These are phyloP conservation scores for Corythornis madagascariensis DNA, from an alignment of 2,113 vertebrate species.

Conservation along the genomic window DNA sequence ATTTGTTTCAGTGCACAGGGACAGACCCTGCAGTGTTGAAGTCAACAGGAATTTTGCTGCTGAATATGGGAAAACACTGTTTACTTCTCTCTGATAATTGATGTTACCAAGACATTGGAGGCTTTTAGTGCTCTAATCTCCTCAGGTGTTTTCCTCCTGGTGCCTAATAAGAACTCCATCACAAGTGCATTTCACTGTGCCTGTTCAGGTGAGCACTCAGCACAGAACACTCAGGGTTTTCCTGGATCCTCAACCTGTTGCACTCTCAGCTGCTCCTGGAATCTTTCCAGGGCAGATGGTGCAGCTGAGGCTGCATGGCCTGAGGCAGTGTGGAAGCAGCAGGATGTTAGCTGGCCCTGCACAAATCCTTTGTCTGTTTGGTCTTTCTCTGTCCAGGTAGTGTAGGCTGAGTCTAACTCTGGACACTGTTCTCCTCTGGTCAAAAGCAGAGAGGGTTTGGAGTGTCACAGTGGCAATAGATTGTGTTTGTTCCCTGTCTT, in stretches of 20 bases:
- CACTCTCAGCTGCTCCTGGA: constrained; percentile 39
- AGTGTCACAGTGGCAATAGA: background rate
- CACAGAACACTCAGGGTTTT: background rate
- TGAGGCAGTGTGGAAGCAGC: constrained; percentile 25
- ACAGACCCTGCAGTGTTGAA: background rate
- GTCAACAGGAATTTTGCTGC: background rate
- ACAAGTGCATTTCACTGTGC: background rate
- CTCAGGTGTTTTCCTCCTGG: background rate
- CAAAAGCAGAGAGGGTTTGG: background rate
- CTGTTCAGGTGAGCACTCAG: background rate
- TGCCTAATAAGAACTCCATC: background rate
- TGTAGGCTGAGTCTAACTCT: background rate
- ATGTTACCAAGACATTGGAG: background rate
- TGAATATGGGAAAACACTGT: background rate
- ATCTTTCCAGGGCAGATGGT: constrained; percentile 54
- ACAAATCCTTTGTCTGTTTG: background rate
- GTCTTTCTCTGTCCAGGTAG: background rate
- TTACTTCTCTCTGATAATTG: background rate
- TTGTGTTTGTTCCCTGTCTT: background rate
- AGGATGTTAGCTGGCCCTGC: constrained; percentile 12
- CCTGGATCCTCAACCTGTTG: constrained; percentile 8
- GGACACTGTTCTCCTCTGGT: background rate
- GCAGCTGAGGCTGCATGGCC: constrained; percentile 39
- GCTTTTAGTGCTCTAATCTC: background rate
- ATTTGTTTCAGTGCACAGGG: background rate